These are phyloP conservation scores for Oncorhynchus gorbuscha DNA, from an alignment of 2,113 vertebrate species.

Conservation along the genomic window DNA sequence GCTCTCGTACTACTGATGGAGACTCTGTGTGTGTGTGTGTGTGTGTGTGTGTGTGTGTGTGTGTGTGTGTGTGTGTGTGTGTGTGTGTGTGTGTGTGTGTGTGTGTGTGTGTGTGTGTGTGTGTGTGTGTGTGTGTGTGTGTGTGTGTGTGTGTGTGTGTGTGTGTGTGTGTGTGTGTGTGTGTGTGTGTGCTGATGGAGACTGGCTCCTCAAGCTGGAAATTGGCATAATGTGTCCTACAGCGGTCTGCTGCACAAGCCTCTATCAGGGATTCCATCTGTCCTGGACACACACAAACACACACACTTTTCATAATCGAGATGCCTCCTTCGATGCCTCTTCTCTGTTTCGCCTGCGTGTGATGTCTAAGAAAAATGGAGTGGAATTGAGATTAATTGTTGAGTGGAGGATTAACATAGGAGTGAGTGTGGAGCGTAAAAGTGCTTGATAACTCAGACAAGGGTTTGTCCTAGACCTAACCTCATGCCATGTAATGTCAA, in stretches of 20 bases:
- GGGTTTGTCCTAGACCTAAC: no score
- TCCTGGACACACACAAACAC: slow-evolving; percentile 22
- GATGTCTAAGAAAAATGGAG: slow-evolving; percentile 26
- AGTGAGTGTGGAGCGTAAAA: slow-evolving; percentile 7
- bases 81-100: background rate
- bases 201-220: slow-evolving; percentile 52
- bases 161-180: background rate
- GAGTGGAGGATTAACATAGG: slow-evolving; percentile 25
- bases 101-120: background rate
- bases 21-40: background rate
- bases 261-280: slow-evolving; percentile 51
- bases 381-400: slow-evolving; percentile 33
- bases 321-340: slow-evolving; percentile 17
- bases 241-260: slow-evolving; percentile 49
- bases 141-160: no score
- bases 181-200: slow-evolving; percentile 16
- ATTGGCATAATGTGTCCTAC: slow-evolving; percentile 56
- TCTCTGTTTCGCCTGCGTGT: slow-evolving; percentile 31
- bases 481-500: background rate
- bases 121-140: background rate
- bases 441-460: background rate
- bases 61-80: no score
- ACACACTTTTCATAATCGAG: background rate
- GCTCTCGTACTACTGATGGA: no score
- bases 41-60: background rate